Base-by-base conservation (phyloP, 2,888 invertebrate species). In the Caenorhabditis uteleia region DNA sequence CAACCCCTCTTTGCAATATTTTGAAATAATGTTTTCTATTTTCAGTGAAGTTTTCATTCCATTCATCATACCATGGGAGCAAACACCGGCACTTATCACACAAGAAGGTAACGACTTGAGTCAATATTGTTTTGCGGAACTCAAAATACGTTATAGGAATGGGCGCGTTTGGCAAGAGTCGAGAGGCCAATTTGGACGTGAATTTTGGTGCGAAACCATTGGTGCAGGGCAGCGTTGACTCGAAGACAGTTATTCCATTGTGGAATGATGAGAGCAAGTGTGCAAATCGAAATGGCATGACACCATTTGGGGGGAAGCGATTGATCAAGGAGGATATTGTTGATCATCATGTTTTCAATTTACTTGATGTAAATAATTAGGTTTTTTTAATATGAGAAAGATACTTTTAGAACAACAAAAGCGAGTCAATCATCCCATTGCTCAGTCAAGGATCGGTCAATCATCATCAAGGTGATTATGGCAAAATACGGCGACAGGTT, bases 191-290 rank as follows among this genome's bases (percentile, higher is more conserved):
- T 34, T 43, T 58, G 5, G 66, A 58, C 25, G 53, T 76, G 2
- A 60, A 74, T 39, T 62, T 67, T 18, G 74, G 74, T 23, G 65
- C 33, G 8, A 68, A 68, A 27, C 67, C 62, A 34, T 42, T 73
- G 12, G 53, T 46, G 16, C 67, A 70, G 76, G 80, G 80, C 18
- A 62, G 51, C 14, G 60, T 80, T 3, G 72, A 80, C 42, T 74
- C 79, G 2, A 74, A 78, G 43, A 78, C 77, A 4, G 71, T 77
- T 0, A 58, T 80, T n/a, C 77, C 80, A 25, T 39, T 80, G 14
- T 75, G 69, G 68, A 70, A 71, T 34, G 75, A 80, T 31, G 59
- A 58, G 27, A 23, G 49, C 8, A 60, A 60, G 23, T 70, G 66
- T 49, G 74, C 74, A 14, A 68, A 70, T 36, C 31, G 60, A 7